These are phyloP conservation scores for Pterocles gutturalis DNA, from an alignment of 2,113 vertebrate species.

Conservation along the genomic window DNA sequence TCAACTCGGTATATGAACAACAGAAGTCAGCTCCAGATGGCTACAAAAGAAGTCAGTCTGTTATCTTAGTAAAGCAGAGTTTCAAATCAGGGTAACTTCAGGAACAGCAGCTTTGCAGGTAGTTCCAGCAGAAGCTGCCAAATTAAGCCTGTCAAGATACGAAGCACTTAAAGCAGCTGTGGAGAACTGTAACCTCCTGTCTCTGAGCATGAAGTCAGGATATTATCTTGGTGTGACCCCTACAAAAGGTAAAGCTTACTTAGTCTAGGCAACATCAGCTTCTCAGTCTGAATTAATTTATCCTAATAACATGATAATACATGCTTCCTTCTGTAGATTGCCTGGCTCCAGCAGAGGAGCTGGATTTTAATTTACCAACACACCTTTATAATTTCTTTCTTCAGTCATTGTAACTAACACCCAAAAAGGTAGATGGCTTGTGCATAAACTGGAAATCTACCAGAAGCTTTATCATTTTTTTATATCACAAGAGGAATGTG, in stretches of 20 bases:
- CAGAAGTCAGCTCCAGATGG: conserved; percentile 39
- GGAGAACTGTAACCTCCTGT: not conserved
- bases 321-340: not conserved
- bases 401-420: not conserved
- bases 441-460: not conserved
- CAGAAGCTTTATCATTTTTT: not conserved
- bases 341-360: not conserved
- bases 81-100: not conserved
- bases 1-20: not conserved
- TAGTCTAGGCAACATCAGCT: not conserved
- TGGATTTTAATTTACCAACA: not conserved
- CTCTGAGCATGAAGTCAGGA: not conserved
- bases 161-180: not conserved
- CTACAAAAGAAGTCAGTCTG: not conserved
- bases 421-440: not conserved
- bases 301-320: not conserved
- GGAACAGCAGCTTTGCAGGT: not conserved
- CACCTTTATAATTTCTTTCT: not conserved
- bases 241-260: not conserved
- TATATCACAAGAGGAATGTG: not conserved
- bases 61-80: not conserved
- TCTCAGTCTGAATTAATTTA: not conserved
- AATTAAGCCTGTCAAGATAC: not conserved
- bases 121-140: not conserved
- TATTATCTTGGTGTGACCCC: not conserved